phyloP scores from a whole-genome alignment of 2,113 vertebrate genomes.

The Siphamia tubifer region DNA sequence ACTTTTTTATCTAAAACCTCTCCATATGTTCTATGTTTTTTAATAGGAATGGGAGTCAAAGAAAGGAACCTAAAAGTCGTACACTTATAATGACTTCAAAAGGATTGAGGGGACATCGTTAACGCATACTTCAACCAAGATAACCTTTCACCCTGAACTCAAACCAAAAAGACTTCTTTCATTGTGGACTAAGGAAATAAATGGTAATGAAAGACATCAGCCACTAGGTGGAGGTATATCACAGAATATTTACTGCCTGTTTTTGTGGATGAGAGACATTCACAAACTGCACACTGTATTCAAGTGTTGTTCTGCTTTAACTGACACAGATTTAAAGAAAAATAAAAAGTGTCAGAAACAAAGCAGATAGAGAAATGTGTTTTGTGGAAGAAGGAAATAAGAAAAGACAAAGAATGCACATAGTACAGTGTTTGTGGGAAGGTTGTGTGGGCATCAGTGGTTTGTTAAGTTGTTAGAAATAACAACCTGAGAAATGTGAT shows the following conservation, averaged over 20 bases:
- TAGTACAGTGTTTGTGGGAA: background rate
- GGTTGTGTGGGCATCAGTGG: background rate
- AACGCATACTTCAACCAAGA: background rate
- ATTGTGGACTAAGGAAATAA: background rate
- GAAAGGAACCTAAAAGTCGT: constrained; percentile 82
- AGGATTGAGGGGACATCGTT: background rate
- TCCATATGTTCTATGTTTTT: background rate
- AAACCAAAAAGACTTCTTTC: background rate
- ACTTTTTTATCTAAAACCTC: background rate
- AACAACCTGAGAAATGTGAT: constrained; percentile 22
- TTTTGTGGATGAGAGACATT: background rate
- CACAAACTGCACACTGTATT: background rate
- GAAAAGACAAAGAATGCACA: background rate
- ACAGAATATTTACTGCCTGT: constrained; percentile 18
- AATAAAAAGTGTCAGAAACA: background rate
- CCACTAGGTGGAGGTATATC: constrained; percentile 63
- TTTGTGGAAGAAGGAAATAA: background rate
- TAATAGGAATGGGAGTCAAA: constrained; percentile 97
- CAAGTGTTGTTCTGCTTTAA: background rate
- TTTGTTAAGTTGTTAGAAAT: no score
- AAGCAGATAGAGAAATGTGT: background rate
- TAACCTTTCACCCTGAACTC: background rate
- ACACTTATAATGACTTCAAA: background rate
- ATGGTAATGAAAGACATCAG: constrained; percentile 18
- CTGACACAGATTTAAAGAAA: background rate